Evolutionary conservation across 2,113 vertebrate genomes (phyloP).

Genomic region (Actinemys pallida): DNA sequence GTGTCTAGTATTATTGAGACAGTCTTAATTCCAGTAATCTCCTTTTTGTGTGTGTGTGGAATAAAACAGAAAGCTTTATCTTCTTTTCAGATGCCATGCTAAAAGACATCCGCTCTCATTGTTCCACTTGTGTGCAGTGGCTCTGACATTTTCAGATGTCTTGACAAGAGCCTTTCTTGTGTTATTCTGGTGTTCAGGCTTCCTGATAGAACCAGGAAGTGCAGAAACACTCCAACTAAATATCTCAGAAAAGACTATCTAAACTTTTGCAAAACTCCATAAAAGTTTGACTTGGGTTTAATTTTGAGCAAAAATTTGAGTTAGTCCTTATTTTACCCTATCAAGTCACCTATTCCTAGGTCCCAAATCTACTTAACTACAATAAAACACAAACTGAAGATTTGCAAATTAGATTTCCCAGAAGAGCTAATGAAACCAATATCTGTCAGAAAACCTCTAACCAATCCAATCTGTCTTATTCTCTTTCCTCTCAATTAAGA

Average conservation of each 20-base stretch:
- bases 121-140: not conserved
- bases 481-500: not conserved
- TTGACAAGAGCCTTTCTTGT: not conserved
- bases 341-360: not conserved
- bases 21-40: not conserved
- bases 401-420: not conserved
- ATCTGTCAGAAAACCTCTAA: not conserved
- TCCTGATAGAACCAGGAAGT: not conserved
- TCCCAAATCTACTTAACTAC: not conserved
- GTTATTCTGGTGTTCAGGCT: not conserved
- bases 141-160: not conserved
- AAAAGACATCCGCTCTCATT: not conserved
- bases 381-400: not conserved
- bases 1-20: not conserved
- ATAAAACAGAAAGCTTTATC: not conserved
- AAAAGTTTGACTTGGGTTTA: not conserved
- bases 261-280: not conserved
- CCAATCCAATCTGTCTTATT: not conserved
- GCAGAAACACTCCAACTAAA: not conserved
- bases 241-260: not conserved
- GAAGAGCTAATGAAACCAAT: not conserved
- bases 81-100: not conserved
- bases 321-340: not conserved
- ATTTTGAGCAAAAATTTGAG: not conserved
- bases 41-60: not conserved